Evolutionary conservation across 1,140 invertebrate genomes (phyloP), one percentile per base, ranked within the genome.

Genomic region (Heterodera schachtii): DNA sequence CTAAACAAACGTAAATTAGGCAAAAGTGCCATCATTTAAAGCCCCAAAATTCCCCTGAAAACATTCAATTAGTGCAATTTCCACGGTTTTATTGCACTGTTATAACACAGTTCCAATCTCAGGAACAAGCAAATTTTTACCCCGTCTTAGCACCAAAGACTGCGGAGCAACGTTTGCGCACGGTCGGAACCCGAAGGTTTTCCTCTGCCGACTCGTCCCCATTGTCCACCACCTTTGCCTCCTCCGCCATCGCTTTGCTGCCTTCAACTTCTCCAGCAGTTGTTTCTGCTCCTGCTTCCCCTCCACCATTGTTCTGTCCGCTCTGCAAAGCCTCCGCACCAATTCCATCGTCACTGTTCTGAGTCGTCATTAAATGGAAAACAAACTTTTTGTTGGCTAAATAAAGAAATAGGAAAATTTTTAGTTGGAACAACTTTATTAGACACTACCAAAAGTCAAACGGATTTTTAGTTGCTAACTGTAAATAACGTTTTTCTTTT

Each of bases 141-240:
- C 57, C 5, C 16, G 16, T 64, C 16, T 64, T 11, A 13, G 13
- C 16, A 5, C 57, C 16, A n/a, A 64, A 64, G 19, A n/a, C 21
- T 3, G n/a, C 76, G 46, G 47, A 41, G 19, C 57, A 64, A 7
- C 76, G 76, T 44, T 78, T 78, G 69, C 76, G 21, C 21, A 64
- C 57, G 5, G 60, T 13, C 47, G 76, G 43, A 3, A 47, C 76
- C 3, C 76, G 76, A 1, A 9, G 11, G 16, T 11, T 19, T 8
- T 52, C 49, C 49, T 6, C 49, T 6, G 6, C 16, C 11, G 57
- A 19, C 57, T 64, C 57, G 4, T 4, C 16, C 31, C 73, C 73
- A 64, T 19, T 19, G 31, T 74, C 44, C 19, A 43, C 73, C 11
- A 19, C 73, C 16, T 3, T 21, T 16, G 19, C n/a, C 4, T 64